These are phyloP conservation scores for Habroteleia sp. DNA, from an alignment of 2,888 invertebrate genomes.

Conservation along the genomic window DNA sequence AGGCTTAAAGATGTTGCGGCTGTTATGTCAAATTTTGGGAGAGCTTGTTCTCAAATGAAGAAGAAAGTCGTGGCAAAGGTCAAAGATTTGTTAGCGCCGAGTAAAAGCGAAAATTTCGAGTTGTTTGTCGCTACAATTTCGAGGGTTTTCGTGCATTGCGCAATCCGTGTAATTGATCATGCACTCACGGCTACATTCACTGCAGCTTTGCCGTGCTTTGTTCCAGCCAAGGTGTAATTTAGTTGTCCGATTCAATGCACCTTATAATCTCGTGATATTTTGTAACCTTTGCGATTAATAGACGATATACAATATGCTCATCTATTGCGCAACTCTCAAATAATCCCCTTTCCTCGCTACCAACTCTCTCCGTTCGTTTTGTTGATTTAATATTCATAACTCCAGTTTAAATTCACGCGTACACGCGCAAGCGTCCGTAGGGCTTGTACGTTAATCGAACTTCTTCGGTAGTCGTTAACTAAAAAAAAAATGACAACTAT, in stretches of 20 bases:
- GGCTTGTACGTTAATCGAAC: no score
- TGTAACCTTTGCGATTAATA: no score
- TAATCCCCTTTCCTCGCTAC: no score
- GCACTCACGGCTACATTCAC: background rate
- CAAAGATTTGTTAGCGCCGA: slow-evolving; percentile 50
- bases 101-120: slow-evolving; percentile 55
- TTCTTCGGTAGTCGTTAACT: no score
- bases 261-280: slow-evolving; percentile 1
- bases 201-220: background rate
- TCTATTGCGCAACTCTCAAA: no score
- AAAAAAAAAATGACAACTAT: slow-evolving; percentile 8
- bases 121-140: slow-evolving; percentile 31
- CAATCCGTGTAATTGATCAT: slow-evolving; percentile 29
- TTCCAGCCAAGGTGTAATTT: background rate
- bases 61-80: slow-evolving; percentile 57
- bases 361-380: no score
- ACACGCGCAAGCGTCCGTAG: no score
- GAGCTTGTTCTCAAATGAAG: slow-evolving; percentile 46
- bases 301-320: no score
- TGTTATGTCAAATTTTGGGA: slow-evolving; percentile 54
- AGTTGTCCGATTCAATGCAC: background rate
- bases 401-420: no score
- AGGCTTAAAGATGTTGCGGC: slow-evolving; percentile 27
- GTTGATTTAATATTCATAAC: no score
- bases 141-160: slow-evolving; percentile 17